Base-by-base conservation (phyloP, 2,888 invertebrate species). In the Osmoderma eremita region DNA sequence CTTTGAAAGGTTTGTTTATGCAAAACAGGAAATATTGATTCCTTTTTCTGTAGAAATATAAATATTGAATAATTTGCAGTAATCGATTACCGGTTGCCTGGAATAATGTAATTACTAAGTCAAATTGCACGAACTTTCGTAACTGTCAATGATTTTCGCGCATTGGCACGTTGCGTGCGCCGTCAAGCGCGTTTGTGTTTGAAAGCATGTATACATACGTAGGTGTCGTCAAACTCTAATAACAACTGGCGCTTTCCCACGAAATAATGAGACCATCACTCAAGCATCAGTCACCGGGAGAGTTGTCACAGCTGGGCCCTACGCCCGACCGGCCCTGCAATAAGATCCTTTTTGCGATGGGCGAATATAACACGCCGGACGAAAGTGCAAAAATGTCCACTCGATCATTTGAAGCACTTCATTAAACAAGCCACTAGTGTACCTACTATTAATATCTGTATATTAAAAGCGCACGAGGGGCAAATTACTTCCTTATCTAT, bases 181-280 rank as follows among this genome's bases (percentile, higher is more conserved):
- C 6, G 30, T 1, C 30, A 8, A 24, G 42, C 12, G 42, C 15
- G 30, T 24, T 42, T 58, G 53, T 53, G 15, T 30, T 42, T 42
- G 58, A 45, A 61, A 61, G 45, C 18, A 10, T 38, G 50, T 69
- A 67, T n/a, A n/a, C n/a, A n/a, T n/a, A n/a, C n/a, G 72, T 72
- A 72, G 73, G 70, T 73, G 73, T 73, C 73, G 71, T 73, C 72
- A 71, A 72, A 30, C 6, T 30, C 30, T 72, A 70, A 70, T 71
- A 72, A 69, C 73, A 73, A 73, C 73, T 73, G 73, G 68, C 71
- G 70, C 70, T 75, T 68, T 76, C 76, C 76, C 76, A 76, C 74
- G 75, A 72, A 71, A 75, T 76, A 76, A 76, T 76, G 75, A 76
- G 76, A 72, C 76, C 75, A 76, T 76, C 76, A 73, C 75, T 76